Evolutionary conservation across 2,113 vertebrate species (phyloP), one percentile per base, ranked within the genome.

Genomic region (Lepus americanus): DNA sequence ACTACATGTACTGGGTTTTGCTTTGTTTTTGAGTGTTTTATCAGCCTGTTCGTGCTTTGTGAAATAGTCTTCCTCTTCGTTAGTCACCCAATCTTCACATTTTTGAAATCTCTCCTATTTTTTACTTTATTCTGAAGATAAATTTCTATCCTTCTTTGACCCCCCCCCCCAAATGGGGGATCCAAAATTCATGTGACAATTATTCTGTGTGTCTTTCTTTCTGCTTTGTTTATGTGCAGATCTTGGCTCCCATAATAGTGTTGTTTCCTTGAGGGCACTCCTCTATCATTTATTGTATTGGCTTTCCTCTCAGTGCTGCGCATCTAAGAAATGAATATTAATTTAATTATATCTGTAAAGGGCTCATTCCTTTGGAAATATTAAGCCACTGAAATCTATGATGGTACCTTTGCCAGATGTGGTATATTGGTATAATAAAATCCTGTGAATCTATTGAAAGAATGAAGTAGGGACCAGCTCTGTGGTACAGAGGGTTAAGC

Each of bases 301-400:
- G 33, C 80, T 29, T 13, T 63, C 70, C 9, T 22, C 10, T 11
- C 6, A 36, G 8, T 73, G n/a, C 59, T 84, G 5, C 25, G 23
- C 61, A 72, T 31, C 88, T 88, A 79, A 36, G n/a, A 27, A 89
- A 33, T 74, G 22, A 94, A 64, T 80, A 74, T 85, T 87, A 72
- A 79, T 74, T 72, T 67, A 44, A 53, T 84, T 87, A 74, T 64
- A 29, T 27, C 14, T 59, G 82, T 73, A 78, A 95, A 89, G 9
- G 9, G 25, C n/a, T 77, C 5, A 17, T 87, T 78, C 27, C 8
- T 95, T 89, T 80, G 61, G 53, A 70, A 63, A 55, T 49, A 82
- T 39, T 49, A 80, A 85, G 12, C 59, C 14, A 55, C 53, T 66
- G n/a, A 92, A 20, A 39, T 5, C 23, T 72, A 3, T 36, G 9